Percentiles rank a stretch among this genome's conserved stretches.
These are phyloP conservation scores for Solenopsis fugax DNA, from an alignment of 1,140 invertebrate genomes.

Conservation along the genomic window DNA sequence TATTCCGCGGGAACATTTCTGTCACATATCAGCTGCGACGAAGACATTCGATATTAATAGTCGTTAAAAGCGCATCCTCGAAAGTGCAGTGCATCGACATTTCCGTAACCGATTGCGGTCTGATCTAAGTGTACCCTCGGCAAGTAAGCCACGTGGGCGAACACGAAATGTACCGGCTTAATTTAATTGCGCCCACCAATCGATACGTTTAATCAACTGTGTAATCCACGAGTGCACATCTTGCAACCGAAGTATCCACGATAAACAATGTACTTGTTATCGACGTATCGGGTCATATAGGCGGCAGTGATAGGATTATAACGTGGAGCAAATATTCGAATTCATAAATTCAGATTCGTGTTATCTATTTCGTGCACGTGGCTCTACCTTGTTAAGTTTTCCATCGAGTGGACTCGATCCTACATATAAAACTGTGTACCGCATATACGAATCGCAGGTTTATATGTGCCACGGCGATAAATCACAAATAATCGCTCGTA, in stretches of 20 bases:
- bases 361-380: slow-evolving; percentile 31
- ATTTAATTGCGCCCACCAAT: slow-evolving; percentile 40
- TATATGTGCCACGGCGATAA: background rate
- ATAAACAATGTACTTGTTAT: slow-evolving; percentile 60
- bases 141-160: background rate
- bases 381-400: background rate
- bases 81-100: background rate
- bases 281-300: slow-evolving; percentile 16
- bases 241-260: background rate
- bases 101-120: background rate
- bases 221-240: background rate
- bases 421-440: background rate
- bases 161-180: slow-evolving; percentile 35
- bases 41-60: slow-evolving; percentile 2
- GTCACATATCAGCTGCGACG: background rate
- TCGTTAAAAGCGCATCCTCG: background rate
- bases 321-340: slow-evolving; percentile 31
- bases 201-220: slow-evolving; percentile 37
- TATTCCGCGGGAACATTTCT: background rate
- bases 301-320: slow-evolving; percentile 41
- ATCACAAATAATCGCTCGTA: background rate
- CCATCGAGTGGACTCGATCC: background rate
- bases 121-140: slow-evolving; percentile 1
- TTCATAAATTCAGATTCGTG: slow-evolving; percentile 43
- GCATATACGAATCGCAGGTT: background rate